Evolutionary conservation across 2,113 vertebrate species (phyloP), one percentile per base, ranked within the genome.

Genomic region (Thunnus thynnus): DNA sequence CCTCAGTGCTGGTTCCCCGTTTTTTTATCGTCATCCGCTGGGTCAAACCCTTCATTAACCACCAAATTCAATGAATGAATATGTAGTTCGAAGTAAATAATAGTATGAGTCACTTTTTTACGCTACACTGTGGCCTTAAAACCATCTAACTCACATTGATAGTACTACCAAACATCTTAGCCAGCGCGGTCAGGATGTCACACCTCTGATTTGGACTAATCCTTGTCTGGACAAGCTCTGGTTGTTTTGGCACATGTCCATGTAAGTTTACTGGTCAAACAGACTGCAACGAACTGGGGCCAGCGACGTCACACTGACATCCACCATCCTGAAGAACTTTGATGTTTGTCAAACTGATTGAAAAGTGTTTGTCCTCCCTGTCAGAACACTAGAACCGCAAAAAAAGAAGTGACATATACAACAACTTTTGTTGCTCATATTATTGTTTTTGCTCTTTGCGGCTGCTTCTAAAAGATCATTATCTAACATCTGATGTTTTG

Each of bases 161-260:
- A 7, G 36, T 16, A 22, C 14, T 1, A 18, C 46, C 25, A 22
- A 13, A 72, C 14, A 20, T 50, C 22, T 25, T 0, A 9, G 18
- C 50, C 27, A 50, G 25, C 48, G 9, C 3, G 7, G 50, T 69
- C 72, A 74, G 76, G 67, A 76, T 62, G 80, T 72, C 81, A 58
- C 46, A 76, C 36, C 50, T 85, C 32, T 85, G 41, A 86, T 65
- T 51, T 10, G 51, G 67, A 62, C 50, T 91, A 79, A 88, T 87
- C 87, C 80, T 51, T 25, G 48, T 74, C 71, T 83, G 86, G 75
- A 74, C 80, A 32, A 25, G 18, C 54, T 47, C 47, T 66, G 56
- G 30, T 72, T 30, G 74, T 77, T 74, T 52, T 66, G 48, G 71
- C 70, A 52, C 65, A 58, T 36, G 20, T 36, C n/a, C 13, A 4